Base-by-base conservation (phyloP, 2,888 invertebrate species). In the Acronicta alni region DNA sequence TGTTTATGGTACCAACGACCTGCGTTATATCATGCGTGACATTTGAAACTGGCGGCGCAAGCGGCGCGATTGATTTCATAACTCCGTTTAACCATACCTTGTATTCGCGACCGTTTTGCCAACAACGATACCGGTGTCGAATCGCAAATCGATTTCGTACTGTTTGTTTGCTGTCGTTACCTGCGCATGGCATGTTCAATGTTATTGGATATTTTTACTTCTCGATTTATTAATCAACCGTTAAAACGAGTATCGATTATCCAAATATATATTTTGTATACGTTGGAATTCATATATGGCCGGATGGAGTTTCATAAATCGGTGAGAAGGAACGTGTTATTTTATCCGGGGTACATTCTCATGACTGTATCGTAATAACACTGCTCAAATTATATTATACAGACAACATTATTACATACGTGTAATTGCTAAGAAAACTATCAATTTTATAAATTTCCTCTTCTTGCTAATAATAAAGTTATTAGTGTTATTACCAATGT, bases 31-130 rank as follows among this genome's bases (percentile, higher is more conserved):
- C 83, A 83, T 80, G 82, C 82, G 81, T 80, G 82, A 80, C 82
- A 85, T 82, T 83, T 77, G 79, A 80, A 82, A 79, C 72, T 68
- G 71, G 54, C 62, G 56, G 68, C 58, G 57, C 55, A 61, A 38
- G 66, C 72, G 67, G 51, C 56, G 48, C 74, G 69, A 82, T 85
- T 75, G 76, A 80, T 89, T 89, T 87, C 88, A 83, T 88, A 89
- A 89, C 81, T 66, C 65, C 55, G 55, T 76, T 82, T 73, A 79
- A 80, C 69, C 75, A 82, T 77, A 79, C 77, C 86, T 87, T 82
- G 82, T 84, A 87, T 87, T 83, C 83, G 68, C 68, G 49, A 59
- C 58, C 68, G 75, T 79, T 72, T 67, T 71, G 53, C 58, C 67
- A 75, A 72, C 72, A 52, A 43, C 57, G 54, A 66, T 65, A 72